These are phyloP conservation scores for Anas capensis DNA, from an alignment of 2,797 vertebrate genomes.

Conservation along the genomic window DNA sequence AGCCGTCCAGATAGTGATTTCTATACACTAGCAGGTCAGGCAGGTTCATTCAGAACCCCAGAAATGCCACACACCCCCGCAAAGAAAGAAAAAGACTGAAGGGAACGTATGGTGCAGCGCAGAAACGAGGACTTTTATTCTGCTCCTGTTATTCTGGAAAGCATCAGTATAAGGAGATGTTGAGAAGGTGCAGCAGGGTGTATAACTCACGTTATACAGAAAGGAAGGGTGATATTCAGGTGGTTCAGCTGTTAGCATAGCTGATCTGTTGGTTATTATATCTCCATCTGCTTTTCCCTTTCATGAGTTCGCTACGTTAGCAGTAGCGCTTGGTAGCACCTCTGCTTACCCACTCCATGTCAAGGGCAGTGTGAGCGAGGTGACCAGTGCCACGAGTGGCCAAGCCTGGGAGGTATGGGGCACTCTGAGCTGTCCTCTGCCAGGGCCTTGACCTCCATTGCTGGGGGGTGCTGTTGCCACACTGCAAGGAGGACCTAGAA, in stretches of 20 bases:
- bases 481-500: not conserved
- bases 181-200: not conserved
- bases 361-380: accelerated
- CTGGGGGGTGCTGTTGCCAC: not conserved
- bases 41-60: not conserved
- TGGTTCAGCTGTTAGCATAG: not conserved
- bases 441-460: not conserved
- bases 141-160: not conserved
- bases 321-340: not conserved
- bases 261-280: not conserved
- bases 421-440: no score
- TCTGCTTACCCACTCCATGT: not conserved
- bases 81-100: not conserved
- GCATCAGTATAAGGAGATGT: not conserved
- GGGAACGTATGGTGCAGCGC: not conserved
- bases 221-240: not conserved
- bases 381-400: not conserved
- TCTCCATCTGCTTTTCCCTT: not conserved
- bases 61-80: not conserved
- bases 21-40: not conserved
- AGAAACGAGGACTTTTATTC: not conserved
- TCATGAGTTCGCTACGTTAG: not conserved
- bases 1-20: not conserved
- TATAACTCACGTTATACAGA: not conserved
- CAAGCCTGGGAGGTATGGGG: not conserved